These are phyloP conservation scores for Coptodon bakossiorum DNA, from an alignment of 2,113 vertebrate genomes.

Conservation along the genomic window DNA sequence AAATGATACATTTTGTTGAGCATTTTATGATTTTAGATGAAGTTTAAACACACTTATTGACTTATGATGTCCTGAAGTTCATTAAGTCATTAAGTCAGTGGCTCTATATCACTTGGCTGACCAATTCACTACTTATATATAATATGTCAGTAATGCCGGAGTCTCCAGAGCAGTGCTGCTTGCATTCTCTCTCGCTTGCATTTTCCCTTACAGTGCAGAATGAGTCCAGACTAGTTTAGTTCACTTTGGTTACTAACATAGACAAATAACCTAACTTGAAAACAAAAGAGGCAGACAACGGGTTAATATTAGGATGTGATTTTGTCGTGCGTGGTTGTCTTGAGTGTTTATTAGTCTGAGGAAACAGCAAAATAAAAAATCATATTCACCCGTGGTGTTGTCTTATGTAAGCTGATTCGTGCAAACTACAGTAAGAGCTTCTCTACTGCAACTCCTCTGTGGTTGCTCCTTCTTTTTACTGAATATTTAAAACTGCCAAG, in stretches of 20 bases:
- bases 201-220: background rate
- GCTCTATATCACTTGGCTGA: background rate
- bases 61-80: background rate
- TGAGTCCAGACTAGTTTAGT: background rate
- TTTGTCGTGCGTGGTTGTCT: background rate
- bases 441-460: background rate
- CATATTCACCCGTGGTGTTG: background rate
- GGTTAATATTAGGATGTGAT: background rate
- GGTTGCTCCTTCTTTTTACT: background rate
- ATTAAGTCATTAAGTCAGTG: background rate
- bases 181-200: background rate
- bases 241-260: background rate
- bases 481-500: background rate
- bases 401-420: background rate
- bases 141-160: background rate
- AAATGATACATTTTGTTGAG: background rate
- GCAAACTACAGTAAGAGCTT: background rate
- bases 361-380: background rate
- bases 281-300: fast-evolving
- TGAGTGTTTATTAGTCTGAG: background rate
- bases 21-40: background rate
- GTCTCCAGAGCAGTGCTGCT: background rate
- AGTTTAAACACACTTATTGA: background rate
- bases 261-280: background rate
- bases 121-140: background rate